Evolutionary conservation across 2,113 vertebrate genomes (phyloP).

Genomic region (Psammodynastes pulverulentus): DNA sequence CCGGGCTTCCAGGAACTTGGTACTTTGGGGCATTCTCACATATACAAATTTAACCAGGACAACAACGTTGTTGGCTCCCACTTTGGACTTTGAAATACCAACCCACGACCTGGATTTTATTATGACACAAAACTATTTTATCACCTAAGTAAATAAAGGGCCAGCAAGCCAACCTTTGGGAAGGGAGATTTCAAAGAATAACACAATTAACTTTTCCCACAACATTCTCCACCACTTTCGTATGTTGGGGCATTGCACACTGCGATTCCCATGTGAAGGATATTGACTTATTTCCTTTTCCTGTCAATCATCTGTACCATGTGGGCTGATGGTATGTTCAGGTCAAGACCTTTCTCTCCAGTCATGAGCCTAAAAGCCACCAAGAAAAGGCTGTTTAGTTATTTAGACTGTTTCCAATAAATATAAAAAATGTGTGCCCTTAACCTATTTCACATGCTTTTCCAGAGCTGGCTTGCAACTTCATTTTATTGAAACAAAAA

Average conservation of each 20-base stretch:
- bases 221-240: slow-evolving; percentile 74
- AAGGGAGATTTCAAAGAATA: slow-evolving; percentile 76
- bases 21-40: slow-evolving; percentile 41
- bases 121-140: slow-evolving; percentile 65
- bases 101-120: slow-evolving; percentile 59
- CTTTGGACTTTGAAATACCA: slow-evolving; percentile 49
- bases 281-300: slow-evolving; percentile 82
- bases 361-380: slow-evolving; percentile 83
- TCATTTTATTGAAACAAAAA: slow-evolving; percentile 5
- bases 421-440: slow-evolving; percentile 70
- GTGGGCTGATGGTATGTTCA: slow-evolving; percentile 79
- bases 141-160: slow-evolving; percentile 72
- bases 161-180: slow-evolving; percentile 78
- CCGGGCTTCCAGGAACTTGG: slow-evolving; percentile 51
- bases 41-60: slow-evolving; percentile 52
- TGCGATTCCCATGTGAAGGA: slow-evolving; percentile 95
- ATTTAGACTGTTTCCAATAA: slow-evolving; percentile 86
- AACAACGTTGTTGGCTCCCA: slow-evolving; percentile 4
- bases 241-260: slow-evolving; percentile 83
- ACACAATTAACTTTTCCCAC: slow-evolving; percentile 87
- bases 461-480: slow-evolving; percentile 59
- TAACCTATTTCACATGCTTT: slow-evolving; percentile 78
- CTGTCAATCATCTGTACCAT: slow-evolving; percentile 87
- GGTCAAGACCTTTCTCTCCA: slow-evolving; percentile 83
- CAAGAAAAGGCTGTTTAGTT: slow-evolving; percentile 78